These are phyloP conservation scores for Nemurella pictetii DNA, from an alignment of 2,888 invertebrate genomes.

Conservation along the genomic window DNA sequence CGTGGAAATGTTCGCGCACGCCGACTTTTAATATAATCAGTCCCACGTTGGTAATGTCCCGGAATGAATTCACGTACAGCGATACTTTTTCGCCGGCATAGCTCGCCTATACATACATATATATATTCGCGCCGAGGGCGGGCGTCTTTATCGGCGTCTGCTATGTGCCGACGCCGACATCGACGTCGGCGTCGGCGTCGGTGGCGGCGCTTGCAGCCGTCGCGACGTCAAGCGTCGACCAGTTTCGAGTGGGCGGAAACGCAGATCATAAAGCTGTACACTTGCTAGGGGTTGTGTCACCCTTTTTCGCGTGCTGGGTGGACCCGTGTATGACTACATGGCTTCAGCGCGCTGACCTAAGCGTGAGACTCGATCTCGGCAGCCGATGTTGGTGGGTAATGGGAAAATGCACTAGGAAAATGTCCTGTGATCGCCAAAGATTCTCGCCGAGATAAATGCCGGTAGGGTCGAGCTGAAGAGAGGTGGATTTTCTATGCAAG, in stretches of 20 bases:
- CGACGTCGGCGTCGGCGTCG: neutral
- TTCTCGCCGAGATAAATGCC: no score
- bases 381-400: no score
- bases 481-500: no score
- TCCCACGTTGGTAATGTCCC: constrained; percentile 25
- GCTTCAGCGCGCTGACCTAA: no score
- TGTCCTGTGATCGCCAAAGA: no score
- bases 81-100: neutral
- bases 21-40: constrained; percentile 30
- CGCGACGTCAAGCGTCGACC: constrained; percentile 5
- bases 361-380: no score
- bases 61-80: constrained; percentile 24
- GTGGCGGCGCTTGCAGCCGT: neutral
- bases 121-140: neutral
- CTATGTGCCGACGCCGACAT: neutral
- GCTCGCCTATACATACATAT: neutral
- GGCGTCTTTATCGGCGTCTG: neutral
- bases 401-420: no score
- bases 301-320: neutral
- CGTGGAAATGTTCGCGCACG: constrained; percentile 20
- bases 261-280: constrained; percentile 18
- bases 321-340: no score
- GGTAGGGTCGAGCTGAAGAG: no score
- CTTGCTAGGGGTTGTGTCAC: neutral
- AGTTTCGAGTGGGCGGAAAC: constrained; percentile 17